These are phyloP conservation scores for Nasonia oneida DNA, from an alignment of 2,888 invertebrate genomes.

Conservation along the genomic window DNA sequence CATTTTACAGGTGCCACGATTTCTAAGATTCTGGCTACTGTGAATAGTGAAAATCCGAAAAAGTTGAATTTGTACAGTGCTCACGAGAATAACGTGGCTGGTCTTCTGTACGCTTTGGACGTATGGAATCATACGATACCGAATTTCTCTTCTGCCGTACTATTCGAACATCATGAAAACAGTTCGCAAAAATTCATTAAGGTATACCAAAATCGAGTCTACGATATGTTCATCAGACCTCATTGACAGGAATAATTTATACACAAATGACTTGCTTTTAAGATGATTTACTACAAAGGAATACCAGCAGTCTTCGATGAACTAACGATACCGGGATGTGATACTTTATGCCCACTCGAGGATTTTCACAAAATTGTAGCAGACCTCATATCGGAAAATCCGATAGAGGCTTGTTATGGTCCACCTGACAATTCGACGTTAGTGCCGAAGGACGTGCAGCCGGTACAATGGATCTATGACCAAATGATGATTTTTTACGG, in stretches of 20 bases:
- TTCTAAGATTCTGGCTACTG: background rate
- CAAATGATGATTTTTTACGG: conserved; percentile 12
- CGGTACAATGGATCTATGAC: conserved; percentile 24
- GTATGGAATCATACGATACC: conserved; percentile 21
- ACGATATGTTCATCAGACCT: too few relatives aligned
- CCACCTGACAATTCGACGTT: background rate
- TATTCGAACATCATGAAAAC: conserved; percentile 40
- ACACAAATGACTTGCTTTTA: background rate
- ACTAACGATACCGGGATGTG: conserved; percentile 7
- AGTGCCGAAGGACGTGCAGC: background rate
- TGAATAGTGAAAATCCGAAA: background rate
- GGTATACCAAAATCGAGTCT: background rate
- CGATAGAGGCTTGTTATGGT: conserved; percentile 26
- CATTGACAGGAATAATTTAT: background rate
- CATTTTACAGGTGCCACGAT: background rate
- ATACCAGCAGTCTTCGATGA: conserved; percentile 14
- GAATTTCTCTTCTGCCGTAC: conserved; percentile 32
- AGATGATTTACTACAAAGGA: conserved; percentile 35
- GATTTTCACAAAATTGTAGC: conserved; percentile 13
- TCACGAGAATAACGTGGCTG: conserved; percentile 39
- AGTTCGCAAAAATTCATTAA: conserved; percentile 25
- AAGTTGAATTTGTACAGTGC: conserved; percentile 33
- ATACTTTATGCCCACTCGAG: conserved; percentile 19
- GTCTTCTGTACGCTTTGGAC: conserved; percentile 3
- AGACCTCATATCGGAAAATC: conserved; percentile 10